Conservation (phyloP, 1,140 invertebrate species). For the Ceratina australensis region DNA sequence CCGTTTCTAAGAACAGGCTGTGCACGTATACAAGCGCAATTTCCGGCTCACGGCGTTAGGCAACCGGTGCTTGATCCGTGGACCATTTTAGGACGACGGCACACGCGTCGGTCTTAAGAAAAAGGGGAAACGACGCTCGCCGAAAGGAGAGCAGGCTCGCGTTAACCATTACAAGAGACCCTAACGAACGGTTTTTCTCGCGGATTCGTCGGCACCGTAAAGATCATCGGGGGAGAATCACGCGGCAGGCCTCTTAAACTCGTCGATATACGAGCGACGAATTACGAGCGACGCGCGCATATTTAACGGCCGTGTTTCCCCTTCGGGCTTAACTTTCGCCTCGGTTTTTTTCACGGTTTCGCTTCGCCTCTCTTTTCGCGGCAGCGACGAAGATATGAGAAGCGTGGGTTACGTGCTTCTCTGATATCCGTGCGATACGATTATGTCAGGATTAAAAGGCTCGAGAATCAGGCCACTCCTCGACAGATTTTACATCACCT, state of each 20-base stretch:
- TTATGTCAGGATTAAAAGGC: no score
- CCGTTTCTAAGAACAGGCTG: not conserved
- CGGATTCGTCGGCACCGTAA: conserved; percentile 32
- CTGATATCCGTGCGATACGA: no score
- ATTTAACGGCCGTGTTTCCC: conserved; percentile 5
- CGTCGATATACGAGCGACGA: conserved; percentile 28
- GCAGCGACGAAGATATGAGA: no score
- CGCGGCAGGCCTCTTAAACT: conserved; percentile 30
- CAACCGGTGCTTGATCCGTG: not conserved
- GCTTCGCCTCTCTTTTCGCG: not conserved
- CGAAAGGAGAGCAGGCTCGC: conserved; percentile 30
- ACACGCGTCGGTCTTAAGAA: not conserved
- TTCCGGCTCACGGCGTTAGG: not conserved
- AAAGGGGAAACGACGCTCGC: conserved; percentile 11
- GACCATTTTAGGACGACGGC: conserved; percentile 18
- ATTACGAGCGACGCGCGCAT: conserved; percentile 1
- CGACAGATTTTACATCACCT: no score
- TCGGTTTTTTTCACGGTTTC: not conserved
- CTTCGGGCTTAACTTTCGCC: not conserved
- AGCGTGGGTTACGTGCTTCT: no score
- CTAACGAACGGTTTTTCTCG: not conserved
- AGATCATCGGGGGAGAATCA: conserved; percentile 8
- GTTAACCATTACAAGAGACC: not conserved
- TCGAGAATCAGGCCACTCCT: no score
- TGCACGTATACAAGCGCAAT: not conserved